Percentiles rank a stretch among this genome's conserved stretches.
phyloP scores from a whole-genome alignment of 2,888 invertebrate species.

The Cataglyphis livida region DNA sequence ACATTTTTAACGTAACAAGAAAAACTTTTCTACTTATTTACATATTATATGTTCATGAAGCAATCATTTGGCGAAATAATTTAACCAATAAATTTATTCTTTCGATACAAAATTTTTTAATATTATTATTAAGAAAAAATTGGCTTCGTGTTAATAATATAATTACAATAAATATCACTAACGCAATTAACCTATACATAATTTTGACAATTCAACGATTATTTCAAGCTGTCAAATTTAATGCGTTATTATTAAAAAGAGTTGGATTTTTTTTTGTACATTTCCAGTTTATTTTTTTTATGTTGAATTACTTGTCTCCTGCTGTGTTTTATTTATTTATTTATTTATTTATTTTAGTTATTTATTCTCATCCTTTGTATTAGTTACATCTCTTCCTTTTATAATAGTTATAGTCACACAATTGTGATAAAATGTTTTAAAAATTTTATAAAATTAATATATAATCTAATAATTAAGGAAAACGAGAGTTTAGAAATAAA shows the following conservation, averaged over 20 bases:
- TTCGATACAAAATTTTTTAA: not conserved
- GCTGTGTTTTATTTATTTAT: not conserved
- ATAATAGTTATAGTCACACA: not conserved
- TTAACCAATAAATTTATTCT: not conserved
- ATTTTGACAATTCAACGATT: not conserved
- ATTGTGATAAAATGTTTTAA: not conserved
- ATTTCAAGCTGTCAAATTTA: not conserved
- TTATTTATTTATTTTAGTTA: no score
- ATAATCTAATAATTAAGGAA: not conserved
- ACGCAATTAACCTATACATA: not conserved
- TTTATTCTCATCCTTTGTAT: no score
- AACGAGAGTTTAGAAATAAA: constrained; percentile 7
- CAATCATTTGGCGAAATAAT: not conserved
- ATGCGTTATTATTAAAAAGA: not conserved
- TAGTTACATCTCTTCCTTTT: not conserved
- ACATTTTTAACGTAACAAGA: constrained; percentile 22
- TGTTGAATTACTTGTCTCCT: not conserved
- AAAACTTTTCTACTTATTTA: constrained; percentile 52
- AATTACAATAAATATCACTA: not conserved
- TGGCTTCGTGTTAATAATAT: not conserved
- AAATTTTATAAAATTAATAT: not conserved
- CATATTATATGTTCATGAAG: not conserved
- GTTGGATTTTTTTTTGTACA: not conserved
- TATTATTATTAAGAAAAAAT: not conserved
- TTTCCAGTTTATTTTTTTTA: not conserved